Evolutionary conservation across 2,888 invertebrate species (phyloP).

Genomic region (Digitonthophagus gazella): DNA sequence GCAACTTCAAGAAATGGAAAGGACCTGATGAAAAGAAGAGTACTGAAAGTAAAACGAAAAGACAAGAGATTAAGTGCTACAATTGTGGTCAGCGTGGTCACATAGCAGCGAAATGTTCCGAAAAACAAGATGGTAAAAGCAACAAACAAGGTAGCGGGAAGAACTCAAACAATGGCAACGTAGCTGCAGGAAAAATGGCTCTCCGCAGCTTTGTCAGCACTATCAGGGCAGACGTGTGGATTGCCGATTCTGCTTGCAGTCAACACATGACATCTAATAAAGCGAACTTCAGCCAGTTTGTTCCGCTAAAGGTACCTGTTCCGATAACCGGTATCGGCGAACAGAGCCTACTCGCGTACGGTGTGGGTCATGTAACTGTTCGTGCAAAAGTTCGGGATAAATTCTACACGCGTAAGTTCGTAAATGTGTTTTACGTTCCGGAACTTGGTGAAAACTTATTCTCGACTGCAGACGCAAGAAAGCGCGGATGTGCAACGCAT

Average conservation of each 20-base stretch:
- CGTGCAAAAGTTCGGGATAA: background rate
- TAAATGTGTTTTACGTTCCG: background rate
- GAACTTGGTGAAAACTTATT: background rate
- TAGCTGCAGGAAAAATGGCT: background rate
- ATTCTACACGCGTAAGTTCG: background rate
- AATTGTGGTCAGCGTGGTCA: background rate
- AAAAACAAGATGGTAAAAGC: background rate
- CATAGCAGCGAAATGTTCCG: constrained; percentile 2
- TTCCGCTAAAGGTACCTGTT: background rate
- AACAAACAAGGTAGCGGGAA: background rate
- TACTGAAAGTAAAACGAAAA: background rate
- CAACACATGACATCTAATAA: background rate
- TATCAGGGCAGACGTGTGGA: background rate
- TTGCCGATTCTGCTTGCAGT: background rate
- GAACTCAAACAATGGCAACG: background rate
- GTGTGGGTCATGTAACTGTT: background rate
- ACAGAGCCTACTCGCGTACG: background rate
- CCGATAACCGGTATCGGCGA: constrained; percentile 1
- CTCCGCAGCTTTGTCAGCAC: background rate
- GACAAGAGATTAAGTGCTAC: background rate
- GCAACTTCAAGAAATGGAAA: background rate
- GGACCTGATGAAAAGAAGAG: too few species aligned
- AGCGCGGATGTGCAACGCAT: constrained; percentile 1
- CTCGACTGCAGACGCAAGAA: background rate
- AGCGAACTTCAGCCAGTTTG: background rate